A percentile compares a stretch with the other conserved stretches of the same genome.
phyloP scores from a whole-genome alignment of 1,140 invertebrate genomes.

The Glossosoma conforme region DNA sequence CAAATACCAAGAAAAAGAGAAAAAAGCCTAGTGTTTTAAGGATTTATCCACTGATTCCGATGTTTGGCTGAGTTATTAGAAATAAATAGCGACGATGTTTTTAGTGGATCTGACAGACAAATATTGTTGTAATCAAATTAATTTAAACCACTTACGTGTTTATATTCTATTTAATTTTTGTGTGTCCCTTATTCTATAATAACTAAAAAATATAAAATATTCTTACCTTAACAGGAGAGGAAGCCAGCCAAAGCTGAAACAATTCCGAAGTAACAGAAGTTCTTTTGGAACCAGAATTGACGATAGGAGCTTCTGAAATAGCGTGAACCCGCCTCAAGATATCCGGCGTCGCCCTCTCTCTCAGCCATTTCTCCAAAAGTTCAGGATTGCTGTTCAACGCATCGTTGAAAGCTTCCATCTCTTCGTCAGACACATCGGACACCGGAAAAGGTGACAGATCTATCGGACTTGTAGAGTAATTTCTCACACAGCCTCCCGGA shows the following conservation, averaged over 20 bases:
- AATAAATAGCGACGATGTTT: no score
- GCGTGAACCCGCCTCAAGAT: conserved; percentile 52
- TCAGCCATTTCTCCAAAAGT: conserved; percentile 64
- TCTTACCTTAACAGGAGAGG: conserved; percentile 65
- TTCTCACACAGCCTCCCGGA: conserved; percentile 15
- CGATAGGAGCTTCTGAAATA: conserved; percentile 47
- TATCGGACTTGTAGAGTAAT: conserved; percentile 21
- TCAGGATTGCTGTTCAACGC: conserved; percentile 53
- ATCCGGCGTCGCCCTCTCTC: conserved; percentile 64
- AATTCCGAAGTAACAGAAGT: conserved; percentile 80
- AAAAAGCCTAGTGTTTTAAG: no score
- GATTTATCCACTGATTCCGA: no score
- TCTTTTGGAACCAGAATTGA: conserved; percentile 51
- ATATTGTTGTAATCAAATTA: no score
- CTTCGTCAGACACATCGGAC: conserved; percentile 26
- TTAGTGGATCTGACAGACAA: no score
- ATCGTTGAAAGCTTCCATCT: conserved; percentile 24
- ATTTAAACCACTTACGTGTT: no score
- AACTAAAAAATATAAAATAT: background rate
- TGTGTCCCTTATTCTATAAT: background rate
- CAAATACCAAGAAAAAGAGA: no score
- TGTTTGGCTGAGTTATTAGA: no score
- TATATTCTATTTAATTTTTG: background rate
- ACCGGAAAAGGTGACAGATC: conserved; percentile 9
- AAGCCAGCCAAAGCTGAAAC: conserved; percentile 75